phyloP scores from a whole-genome alignment of 2,888 invertebrate genomes.

The Caenorhabditis uteleia region DNA sequence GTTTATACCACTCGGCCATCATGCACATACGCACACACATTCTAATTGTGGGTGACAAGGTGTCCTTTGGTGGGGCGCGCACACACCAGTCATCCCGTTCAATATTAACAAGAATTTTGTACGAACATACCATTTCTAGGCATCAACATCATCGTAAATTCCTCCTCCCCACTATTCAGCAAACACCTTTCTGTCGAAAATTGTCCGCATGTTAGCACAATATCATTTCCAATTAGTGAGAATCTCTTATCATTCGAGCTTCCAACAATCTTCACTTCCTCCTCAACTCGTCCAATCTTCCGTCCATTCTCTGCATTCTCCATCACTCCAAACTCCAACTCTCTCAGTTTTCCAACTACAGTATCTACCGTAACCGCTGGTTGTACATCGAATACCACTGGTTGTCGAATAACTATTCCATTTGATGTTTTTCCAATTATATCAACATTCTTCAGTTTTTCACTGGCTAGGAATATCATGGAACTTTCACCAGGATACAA shows the following conservation, averaged over 20 bases:
- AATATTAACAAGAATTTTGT: no score
- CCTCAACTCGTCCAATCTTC: slow-evolving; percentile 24
- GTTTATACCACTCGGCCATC: no score
- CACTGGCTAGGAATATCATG: slow-evolving; percentile 5
- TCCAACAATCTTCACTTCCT: slow-evolving; percentile 21
- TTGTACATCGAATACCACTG: slow-evolving; percentile 3
- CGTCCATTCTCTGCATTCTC: slow-evolving; percentile 18
- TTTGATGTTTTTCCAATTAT: slow-evolving; percentile 8
- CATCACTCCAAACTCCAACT: slow-evolving; percentile 9
- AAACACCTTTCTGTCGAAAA: slow-evolving; percentile 35
- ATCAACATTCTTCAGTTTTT: slow-evolving; percentile 3
- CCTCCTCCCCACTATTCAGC: slow-evolving; percentile 16
- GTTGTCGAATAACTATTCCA: slow-evolving; percentile 7
- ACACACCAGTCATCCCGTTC: no score
- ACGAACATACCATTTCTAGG: slow-evolving; percentile 31
- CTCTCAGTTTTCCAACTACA: slow-evolving; percentile 2
- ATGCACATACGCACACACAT: no score
- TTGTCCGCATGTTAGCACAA: slow-evolving; percentile 45
- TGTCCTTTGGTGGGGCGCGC: no score
- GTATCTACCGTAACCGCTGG: no score
- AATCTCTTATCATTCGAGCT: background rate
- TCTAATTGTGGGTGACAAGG: no score
- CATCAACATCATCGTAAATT: slow-evolving; percentile 23
- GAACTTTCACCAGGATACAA: slow-evolving; percentile 6
- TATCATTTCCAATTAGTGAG: slow-evolving; percentile 35